Base-by-base conservation (phyloP, 2,113 vertebrate species). In the Rana temporaria region DNA sequence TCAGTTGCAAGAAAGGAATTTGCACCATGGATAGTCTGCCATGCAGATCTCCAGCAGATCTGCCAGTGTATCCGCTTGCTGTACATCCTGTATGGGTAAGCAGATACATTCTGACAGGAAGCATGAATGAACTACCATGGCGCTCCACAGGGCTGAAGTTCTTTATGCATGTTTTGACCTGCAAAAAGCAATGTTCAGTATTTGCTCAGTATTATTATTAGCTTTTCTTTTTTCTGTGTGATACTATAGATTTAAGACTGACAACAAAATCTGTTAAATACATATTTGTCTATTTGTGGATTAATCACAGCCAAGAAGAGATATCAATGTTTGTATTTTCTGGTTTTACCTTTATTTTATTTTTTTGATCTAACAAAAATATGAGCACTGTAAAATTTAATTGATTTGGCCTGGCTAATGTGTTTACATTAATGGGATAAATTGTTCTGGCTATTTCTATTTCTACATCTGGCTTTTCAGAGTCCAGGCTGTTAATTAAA, bases 351-450 rank as follows among this genome's bases (percentile, higher is more conserved):
- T n/a, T n/a, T n/a, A n/a, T n/a, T n/a, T 77, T 77, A 30, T 59
- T 76, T 63, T 77, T 53, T 63, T 30, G 52, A 77, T 77, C 34
- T 77, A 64, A 53, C 74, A 63, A 59, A 65, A 65, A 77, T 65
- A 63, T 64, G 74, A 65, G 42, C 7, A 22, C 42, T 30, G 42
- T 11, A 56, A 77, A 64, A 77, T 63, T 22, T 63, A 77, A 77
- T 77, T 63, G 64, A 77, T 77, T 77, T 77, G 60, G 60, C 34
- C 57, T 64, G n/a, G 60, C 38, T 77, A 77, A 64, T 65, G 60
- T 64, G 59, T 77, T 48, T 65, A 65, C 74, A 77, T 77, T 77
- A 75, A 75, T 62, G 72, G 72, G 74, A 77, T 77, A 77, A 77
- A 77, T 77, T 63, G 60, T 60, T 64, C 34, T 77, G 74, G 60